Evolutionary conservation across 2,113 vertebrate species (phyloP), one percentile per base, ranked within the genome.

Genomic region (Spermophilus dauricus): DNA sequence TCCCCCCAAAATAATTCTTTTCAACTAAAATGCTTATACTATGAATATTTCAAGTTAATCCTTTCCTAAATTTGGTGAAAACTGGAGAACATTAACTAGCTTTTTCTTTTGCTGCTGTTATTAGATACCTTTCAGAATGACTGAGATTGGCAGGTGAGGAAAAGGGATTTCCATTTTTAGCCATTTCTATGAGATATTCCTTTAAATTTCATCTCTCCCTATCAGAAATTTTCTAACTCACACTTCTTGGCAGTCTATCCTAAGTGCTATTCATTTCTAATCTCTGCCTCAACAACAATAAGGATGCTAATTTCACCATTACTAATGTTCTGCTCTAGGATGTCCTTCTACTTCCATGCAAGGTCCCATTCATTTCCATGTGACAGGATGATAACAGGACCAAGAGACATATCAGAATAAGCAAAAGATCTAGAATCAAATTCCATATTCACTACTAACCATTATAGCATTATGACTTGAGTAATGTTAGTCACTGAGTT

Each of bases 341-440:
- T 77, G 45, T 89, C 34, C 72, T 77, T 82, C 32, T 37, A 88
- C 58, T 69, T 80, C 58, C 8, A 81, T 45, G 45, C 32, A 78
- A 56, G 39, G n/a, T 28, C 48, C 75, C 72, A 72, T 77, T 56
- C 42, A 92, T 73, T 81, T 80, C 45, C 53, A 78, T 14, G 61
- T 76, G 45, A 75, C 30, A 85, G 12, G 17, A 69, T 30, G 82
- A 16, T 58, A 94, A 85, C 58, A 95, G 32, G 22, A 85, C 5
- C 73, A 91, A 78, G 12, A 8, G 69, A 48, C 22, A 58, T 32
- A 70, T 26, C 67, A 84, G 24, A 86, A 91, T 89, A 28, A 93
- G 39, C 26, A 76, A 93, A 86, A 32, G 22, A 73, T 78, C 51
- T 67, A 93, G 69, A 85, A 94, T 73, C 84, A 86, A 95, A 96